These are phyloP conservation scores for Anthopleura xanthogrammica DNA, from an alignment of 92 coral and sea anemone species.

Conservation along the genomic window DNA sequence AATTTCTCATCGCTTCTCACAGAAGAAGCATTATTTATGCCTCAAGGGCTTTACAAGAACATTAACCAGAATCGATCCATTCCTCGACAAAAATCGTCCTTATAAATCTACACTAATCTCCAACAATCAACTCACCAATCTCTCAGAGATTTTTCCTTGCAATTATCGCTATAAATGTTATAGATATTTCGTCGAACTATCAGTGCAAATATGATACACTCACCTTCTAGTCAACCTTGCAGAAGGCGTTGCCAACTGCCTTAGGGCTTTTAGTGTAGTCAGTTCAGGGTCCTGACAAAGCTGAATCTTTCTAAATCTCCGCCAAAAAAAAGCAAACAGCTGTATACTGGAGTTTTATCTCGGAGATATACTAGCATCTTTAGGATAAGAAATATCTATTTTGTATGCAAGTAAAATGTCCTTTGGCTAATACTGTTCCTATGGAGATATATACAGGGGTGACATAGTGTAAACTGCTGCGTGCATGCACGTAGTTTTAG, in stretches of 20 bases:
- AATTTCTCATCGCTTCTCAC: too few species aligned
- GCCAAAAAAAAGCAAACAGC: neutral
- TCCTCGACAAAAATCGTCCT: neutral
- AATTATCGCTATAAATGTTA: neutral
- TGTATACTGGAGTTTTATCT: neutral
- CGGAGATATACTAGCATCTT: neutral
- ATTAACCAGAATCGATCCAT: neutral
- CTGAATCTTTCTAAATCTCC: constrained; percentile 11
- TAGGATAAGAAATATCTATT: neutral
- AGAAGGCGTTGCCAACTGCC: neutral
- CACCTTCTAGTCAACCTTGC: neutral
- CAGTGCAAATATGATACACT: neutral
- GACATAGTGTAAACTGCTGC: too few species aligned
- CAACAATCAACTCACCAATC: neutral
- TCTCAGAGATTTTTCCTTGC: neutral
- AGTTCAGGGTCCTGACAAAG: neutral
- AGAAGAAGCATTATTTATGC: neutral
- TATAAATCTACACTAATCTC: neutral
- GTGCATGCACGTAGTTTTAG: too few species aligned
- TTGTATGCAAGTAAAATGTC: neutral
- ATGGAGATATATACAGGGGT: neutral
- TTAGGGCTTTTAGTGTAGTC: neutral
- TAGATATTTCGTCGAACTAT: constrained; percentile 1
- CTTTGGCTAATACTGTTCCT: neutral
- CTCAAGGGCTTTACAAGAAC: neutral